These are phyloP conservation scores for Telmatochromis sp. DNA, from an alignment of 2,113 vertebrate genomes.

Conservation along the genomic window DNA sequence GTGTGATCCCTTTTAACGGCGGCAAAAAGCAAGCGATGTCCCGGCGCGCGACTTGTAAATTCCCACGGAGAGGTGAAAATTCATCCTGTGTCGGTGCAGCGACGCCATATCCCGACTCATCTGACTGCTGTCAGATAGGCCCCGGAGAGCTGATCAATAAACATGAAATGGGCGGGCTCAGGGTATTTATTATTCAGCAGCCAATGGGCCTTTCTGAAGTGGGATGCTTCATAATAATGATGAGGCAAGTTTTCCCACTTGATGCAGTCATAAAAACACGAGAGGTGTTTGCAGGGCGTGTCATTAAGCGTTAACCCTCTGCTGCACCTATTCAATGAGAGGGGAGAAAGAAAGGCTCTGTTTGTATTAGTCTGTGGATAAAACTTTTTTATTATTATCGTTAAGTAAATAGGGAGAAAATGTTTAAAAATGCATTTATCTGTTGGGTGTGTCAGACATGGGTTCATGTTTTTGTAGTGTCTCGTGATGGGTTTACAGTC, in stretches of 20 bases:
- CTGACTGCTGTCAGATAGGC: constrained; percentile 56
- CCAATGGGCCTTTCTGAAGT: background rate
- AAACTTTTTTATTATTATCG: background rate
- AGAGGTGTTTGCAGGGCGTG: background rate
- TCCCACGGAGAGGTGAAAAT: constrained; percentile 49
- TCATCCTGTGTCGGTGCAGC: constrained; percentile 53
- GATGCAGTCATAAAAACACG: background rate
- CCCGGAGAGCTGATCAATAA: constrained; percentile 61
- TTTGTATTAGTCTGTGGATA: background rate
- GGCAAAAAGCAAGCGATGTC: background rate
- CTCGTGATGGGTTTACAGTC: background rate
- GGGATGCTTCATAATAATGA: constrained; percentile 31
- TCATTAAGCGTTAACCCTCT: background rate
- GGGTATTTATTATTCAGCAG: constrained; percentile 47
- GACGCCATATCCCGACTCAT: constrained; percentile 70
- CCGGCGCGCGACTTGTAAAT: constrained; percentile 36
- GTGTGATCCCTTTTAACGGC: background rate
- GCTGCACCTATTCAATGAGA: background rate
- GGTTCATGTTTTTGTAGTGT: background rate
- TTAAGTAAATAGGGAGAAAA: background rate
- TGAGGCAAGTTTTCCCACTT: background rate
- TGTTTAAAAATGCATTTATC: background rate
- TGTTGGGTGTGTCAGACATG: background rate
- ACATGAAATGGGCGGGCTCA: constrained; percentile 62
- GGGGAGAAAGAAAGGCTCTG: background rate